A percentile compares a stretch with the other conserved stretches of the same genome.
These are phyloP conservation scores for Drosophila murphyi DNA, from an alignment of 1,140 invertebrate species.

Conservation along the genomic window DNA sequence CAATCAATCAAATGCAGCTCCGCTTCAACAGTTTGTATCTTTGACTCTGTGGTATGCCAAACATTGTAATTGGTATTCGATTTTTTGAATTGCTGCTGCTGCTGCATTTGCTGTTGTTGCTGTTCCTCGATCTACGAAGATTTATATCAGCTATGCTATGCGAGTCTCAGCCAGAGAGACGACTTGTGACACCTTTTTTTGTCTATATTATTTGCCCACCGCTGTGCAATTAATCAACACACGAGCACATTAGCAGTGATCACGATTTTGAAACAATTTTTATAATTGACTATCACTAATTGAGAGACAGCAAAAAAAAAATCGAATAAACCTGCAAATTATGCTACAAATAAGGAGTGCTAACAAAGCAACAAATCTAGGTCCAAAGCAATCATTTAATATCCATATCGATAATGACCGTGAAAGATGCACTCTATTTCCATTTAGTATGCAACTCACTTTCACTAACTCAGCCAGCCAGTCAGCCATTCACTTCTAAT, in stretches of 20 bases:
- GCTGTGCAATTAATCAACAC: conserved; percentile 73
- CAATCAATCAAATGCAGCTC: conserved; percentile 72
- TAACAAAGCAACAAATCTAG: background rate
- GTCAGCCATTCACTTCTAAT: conserved; percentile 47
- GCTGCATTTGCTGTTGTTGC: conserved; percentile 8
- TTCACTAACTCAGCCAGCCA: conserved; percentile 33
- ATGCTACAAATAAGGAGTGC: too few species aligned
- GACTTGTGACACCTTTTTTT: conserved; percentile 38
- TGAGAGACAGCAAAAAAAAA: too few species aligned
- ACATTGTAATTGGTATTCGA: conserved; percentile 74
- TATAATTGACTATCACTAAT: background rate
- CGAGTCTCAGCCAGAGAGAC: conserved; percentile 14
- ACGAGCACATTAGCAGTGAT: conserved; percentile 16
- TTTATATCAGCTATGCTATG: conserved; percentile 52
- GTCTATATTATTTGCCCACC: conserved; percentile 1
- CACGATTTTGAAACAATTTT: background rate
- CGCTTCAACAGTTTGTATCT: conserved; percentile 53
- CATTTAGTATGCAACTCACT: conserved; percentile 23
- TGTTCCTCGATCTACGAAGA: conserved; percentile 49
- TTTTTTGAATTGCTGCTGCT: conserved; percentile 31
- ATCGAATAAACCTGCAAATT: too few species aligned
- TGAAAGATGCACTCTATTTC: conserved; percentile 5
- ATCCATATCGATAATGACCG: background rate
- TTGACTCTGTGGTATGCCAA: conserved; percentile 67
- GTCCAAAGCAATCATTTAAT: background rate